A percentile compares a stretch with the other conserved stretches of the same genome.
These are phyloP conservation scores for Scaptomyza cyrtandrae DNA, from an alignment of 2,888 invertebrate genomes.

Conservation along the genomic window DNA sequence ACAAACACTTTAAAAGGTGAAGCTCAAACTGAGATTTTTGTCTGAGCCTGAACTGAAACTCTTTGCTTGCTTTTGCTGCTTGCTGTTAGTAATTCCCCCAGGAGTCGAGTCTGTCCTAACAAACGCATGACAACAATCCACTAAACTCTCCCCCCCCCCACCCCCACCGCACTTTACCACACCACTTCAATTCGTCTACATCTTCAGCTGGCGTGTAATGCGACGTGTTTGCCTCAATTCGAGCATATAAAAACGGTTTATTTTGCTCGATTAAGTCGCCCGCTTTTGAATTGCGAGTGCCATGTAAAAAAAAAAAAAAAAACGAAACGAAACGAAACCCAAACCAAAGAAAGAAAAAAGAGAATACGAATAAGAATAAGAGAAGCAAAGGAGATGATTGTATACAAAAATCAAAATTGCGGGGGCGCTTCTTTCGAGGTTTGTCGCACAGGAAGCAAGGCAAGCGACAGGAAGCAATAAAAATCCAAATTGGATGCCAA, in stretches of 20 bases:
- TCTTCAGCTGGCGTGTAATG: constrained; percentile 63
- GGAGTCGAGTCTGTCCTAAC: constrained; percentile 33
- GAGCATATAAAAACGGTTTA: constrained; percentile 82
- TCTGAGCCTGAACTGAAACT: constrained; percentile 22
- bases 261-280: constrained; percentile 83
- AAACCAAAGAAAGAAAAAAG: constrained; percentile 38
- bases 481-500: constrained; percentile 62
- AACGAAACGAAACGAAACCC: constrained; percentile 22
- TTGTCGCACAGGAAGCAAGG: constrained; percentile 66
- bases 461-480: constrained; percentile 71
- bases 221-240: constrained; percentile 79
- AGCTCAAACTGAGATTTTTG: not conserved
- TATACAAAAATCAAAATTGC: constrained; percentile 18
- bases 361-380: not conserved
- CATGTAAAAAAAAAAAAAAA: constrained; percentile 16
- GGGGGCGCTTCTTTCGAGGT: constrained; percentile 35
- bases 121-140: constrained; percentile 56
- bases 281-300: constrained; percentile 70
- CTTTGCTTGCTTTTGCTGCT: constrained; percentile 6
- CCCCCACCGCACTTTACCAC: too few relatives aligned
- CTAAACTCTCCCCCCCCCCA: not conserved
- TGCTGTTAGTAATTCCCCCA: constrained; percentile 56
- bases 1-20: constrained; percentile 31
- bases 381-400: not conserved
- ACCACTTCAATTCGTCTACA: not conserved